These are phyloP conservation scores for Sebastes elongatus DNA, from an alignment of 2,797 vertebrate species.

Conservation along the genomic window DNA sequence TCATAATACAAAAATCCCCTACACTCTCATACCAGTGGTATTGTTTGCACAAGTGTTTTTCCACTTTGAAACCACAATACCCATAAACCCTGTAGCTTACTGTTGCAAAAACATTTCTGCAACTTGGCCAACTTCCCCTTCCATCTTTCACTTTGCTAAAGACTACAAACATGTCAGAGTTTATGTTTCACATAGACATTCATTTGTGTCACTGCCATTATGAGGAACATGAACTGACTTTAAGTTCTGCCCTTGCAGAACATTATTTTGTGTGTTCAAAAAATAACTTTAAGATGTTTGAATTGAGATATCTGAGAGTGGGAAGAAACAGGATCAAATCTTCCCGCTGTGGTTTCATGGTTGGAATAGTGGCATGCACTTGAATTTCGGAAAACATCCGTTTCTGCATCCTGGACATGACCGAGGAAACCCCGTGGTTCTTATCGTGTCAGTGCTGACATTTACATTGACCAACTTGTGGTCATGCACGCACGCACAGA, in stretches of 20 bases:
- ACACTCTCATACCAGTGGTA: not conserved
- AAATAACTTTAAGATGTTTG: not conserved
- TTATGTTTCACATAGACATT: not conserved
- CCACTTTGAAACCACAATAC: constrained; percentile 29
- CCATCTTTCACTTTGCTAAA: constrained; percentile 2
- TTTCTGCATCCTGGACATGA: constrained; percentile 31
- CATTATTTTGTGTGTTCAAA: not conserved
- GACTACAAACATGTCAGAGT: not conserved
- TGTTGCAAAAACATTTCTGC: not conserved
- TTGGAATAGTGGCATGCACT: constrained; percentile 21
- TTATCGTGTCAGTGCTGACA: constrained; percentile 37
- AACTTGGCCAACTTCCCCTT: constrained; percentile 33
- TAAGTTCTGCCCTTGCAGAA: not conserved
- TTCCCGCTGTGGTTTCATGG: constrained; percentile 31
- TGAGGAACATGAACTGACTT: not conserved
- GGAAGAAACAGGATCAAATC: constrained; percentile 5
- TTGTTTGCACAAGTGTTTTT: constrained; percentile 23
- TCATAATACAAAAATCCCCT: constrained; percentile 20
- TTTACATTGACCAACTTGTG: constrained; percentile 46
- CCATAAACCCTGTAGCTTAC: constrained; percentile 17
- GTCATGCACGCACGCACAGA: constrained; percentile 33
- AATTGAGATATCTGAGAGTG: not conserved
- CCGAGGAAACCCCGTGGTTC: constrained; percentile 75
- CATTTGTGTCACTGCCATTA: not conserved
- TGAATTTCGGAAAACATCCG: constrained; percentile 58